Percentiles rank a stretch among this genome's conserved stretches.
These are phyloP conservation scores for Podarcis siculus DNA, from an alignment of 2,797 vertebrate species.

Conservation along the genomic window DNA sequence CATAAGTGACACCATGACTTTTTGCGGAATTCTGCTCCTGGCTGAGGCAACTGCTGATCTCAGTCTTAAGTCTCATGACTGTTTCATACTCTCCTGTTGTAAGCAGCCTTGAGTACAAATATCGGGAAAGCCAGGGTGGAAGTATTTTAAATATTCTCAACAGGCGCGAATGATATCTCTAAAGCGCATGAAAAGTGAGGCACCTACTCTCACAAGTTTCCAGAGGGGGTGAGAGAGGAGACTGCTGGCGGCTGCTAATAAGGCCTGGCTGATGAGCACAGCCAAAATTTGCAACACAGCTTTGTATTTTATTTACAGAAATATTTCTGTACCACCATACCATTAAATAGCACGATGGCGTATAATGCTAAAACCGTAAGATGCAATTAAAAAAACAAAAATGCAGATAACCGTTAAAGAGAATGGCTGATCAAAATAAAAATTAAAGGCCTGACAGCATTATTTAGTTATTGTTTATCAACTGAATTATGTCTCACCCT, in stretches of 20 bases:
- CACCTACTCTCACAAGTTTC: background rate
- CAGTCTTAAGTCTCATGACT: no score
- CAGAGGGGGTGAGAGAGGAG: background rate
- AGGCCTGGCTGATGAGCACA: background rate
- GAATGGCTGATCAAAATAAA: no score
- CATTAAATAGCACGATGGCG: no score
- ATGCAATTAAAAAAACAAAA: no score
- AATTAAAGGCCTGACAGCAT: no score
- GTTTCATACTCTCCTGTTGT: background rate
- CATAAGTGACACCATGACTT: background rate
- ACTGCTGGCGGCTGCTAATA: background rate
- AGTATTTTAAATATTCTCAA: background rate
- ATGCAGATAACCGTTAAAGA: no score
- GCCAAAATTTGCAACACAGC: background rate
- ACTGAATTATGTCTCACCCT: no score
- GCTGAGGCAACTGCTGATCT: no score
- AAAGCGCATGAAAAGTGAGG: background rate
- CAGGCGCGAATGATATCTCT: background rate
- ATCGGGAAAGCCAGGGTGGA: background rate
- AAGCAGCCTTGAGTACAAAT: background rate
- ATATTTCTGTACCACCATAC: no score
- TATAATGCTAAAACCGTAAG: no score
- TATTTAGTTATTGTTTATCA: no score
- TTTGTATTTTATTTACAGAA: no score
- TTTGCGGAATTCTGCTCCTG: background rate